A percentile compares a stretch with the other conserved stretches of the same genome.
Conservation (phyloP, 2,888 invertebrate genomes). For the Sturmia bella region DNA sequence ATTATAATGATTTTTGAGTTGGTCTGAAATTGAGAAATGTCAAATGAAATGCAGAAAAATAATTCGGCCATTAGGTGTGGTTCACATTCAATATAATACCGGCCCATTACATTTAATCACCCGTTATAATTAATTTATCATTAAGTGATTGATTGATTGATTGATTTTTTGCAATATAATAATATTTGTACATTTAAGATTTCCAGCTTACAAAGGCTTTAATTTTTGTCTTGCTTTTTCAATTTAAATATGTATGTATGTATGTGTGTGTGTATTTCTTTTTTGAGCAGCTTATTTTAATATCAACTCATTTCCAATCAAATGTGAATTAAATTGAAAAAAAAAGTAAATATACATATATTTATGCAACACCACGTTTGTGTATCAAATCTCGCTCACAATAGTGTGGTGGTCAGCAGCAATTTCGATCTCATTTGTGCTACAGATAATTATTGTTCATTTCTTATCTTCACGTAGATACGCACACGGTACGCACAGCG, state of each 20-base stretch:
- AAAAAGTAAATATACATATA: slow-evolving; percentile 34
- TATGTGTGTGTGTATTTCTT: background rate
- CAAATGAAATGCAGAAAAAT: too few species aligned
- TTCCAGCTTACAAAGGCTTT: too few species aligned
- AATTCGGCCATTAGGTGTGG: background rate
- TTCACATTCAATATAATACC: too few species aligned
- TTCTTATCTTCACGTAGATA: slow-evolving; percentile 25
- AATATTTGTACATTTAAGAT: background rate
- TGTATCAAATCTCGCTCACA: slow-evolving; percentile 29
- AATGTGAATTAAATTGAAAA: slow-evolving; percentile 54
- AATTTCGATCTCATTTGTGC: slow-evolving; percentile 14
- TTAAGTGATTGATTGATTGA: slow-evolving; percentile 64
- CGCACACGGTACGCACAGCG: slow-evolving; percentile 23
- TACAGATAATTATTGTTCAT: slow-evolving; percentile 11
- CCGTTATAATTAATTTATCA: slow-evolving; percentile 67
- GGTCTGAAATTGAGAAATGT: too few species aligned
- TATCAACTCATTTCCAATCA: slow-evolving; percentile 53
- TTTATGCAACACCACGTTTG: slow-evolving; percentile 56
- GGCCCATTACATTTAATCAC: slow-evolving; percentile 32
- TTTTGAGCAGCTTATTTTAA: background rate
- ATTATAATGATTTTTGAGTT: too few species aligned
- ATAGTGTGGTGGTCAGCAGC: background rate
- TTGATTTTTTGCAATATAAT: background rate
- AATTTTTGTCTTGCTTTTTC: too few species aligned
- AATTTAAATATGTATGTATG: too few species aligned